Evolutionary conservation across 2,797 vertebrate species (phyloP), one percentile per base, ranked within the genome.

Genomic region (Prionace glauca): DNA sequence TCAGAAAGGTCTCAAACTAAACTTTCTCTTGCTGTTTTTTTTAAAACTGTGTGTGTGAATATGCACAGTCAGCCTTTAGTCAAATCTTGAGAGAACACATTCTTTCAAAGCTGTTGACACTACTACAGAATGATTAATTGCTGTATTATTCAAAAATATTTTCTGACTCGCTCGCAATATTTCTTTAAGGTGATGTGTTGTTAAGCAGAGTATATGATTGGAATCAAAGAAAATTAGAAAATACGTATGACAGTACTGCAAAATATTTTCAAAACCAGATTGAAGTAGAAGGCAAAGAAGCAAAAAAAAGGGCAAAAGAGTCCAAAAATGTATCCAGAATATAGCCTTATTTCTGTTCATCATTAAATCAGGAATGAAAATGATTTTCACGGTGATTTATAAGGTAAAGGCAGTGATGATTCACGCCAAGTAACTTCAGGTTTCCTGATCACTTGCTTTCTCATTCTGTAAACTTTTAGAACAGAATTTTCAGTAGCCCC

Each of bases 111-210:
- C 93, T 77, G 93, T 95, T 95, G 93, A 77, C 93, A 95, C 41
- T n/a, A 56, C 93, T 26, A 60, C 93, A 56, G 56, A 50, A 96
- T 96, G 96, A 96, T 97, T 97, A 97, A 98, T 97, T 97, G 96
- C 96, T 77, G 96, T 96, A 97, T 97, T 96, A 97, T 97, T 97
- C 97, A 97, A 97, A 96, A 96, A 95, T 96, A 97, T 97, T 96
- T 96, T 96, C 96, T 97, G 96, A 96, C 96, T 96, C 96, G 96
- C 96, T 97, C 96, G 96, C 96, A 97, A 96, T 97, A 97, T 98
- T 97, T 97, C 97, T 97, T 97, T 97, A 97, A 96, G 97, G 96
- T 96, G 96, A 96, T 97, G 96, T 97, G 97, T 97, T 96, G 96
- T 97, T 96, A 97, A 79, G 36, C 71, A 45, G 71, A 77, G 69